phyloP scores from a whole-genome alignment of 2,113 vertebrate species.

The Ariopsis seemanni region DNA sequence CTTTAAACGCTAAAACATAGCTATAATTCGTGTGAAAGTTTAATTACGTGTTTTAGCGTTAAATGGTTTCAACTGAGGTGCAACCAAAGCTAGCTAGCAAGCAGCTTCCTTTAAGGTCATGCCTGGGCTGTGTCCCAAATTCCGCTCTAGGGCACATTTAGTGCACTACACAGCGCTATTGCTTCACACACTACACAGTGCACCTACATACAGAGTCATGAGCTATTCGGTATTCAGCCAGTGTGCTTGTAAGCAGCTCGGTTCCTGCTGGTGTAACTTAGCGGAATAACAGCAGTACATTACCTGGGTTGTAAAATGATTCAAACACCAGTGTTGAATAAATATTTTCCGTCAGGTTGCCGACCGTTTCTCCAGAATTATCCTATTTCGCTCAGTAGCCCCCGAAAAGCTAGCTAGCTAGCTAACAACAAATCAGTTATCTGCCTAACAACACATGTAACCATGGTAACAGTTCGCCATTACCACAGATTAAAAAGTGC shows the following conservation, averaged over 20 bases:
- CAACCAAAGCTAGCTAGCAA: background rate
- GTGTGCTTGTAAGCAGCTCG: background rate
- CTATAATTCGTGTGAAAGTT: background rate
- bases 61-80: background rate
- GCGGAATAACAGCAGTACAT: background rate
- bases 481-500: background rate
- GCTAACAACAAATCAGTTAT: background rate
- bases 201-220: background rate
- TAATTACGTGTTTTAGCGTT: background rate
- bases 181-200: background rate
- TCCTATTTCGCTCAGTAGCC: background rate
- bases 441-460: conserved; percentile 22
- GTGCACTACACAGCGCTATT: background rate
- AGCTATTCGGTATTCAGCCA: background rate
- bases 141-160: background rate
- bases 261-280: background rate
- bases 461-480: conserved; percentile 24
- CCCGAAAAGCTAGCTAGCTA: background rate
- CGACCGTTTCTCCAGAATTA: background rate
- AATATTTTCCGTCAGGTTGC: background rate
- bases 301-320: background rate
- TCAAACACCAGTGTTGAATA: background rate
- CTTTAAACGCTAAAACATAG: background rate
- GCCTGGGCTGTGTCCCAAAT: background rate
- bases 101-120: background rate